Percentiles rank a stretch among this genome's conserved stretches.
These are phyloP conservation scores for Phoenicopterus ruber DNA, from an alignment of 2,113 vertebrate genomes.

Conservation along the genomic window DNA sequence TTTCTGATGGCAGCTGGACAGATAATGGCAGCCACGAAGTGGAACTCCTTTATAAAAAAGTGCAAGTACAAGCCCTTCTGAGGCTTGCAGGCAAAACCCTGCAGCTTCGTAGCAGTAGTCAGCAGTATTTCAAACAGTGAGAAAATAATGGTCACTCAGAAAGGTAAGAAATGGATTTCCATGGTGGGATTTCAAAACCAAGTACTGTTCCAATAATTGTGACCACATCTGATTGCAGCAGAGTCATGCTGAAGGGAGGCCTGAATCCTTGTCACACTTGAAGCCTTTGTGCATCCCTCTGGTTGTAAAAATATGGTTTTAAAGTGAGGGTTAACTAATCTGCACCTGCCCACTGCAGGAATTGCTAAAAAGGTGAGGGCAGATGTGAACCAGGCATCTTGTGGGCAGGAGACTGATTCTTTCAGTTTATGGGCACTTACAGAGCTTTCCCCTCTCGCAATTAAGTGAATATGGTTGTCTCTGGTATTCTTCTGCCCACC, in stretches of 20 bases:
- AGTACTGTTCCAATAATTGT: not conserved
- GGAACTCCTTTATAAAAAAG: constrained; percentile 22
- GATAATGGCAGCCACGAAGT: not conserved
- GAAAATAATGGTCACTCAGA: constrained; percentile 21
- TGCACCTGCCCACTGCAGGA: not conserved
- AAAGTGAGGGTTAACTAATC: not conserved
- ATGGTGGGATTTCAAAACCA: not conserved
- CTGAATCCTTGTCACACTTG: not conserved
- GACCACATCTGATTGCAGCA: not conserved
- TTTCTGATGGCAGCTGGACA: constrained; percentile 26
- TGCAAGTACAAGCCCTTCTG: constrained; percentile 17
- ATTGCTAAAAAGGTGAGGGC: not conserved
- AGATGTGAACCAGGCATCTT: not conserved
- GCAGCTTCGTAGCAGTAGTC: constrained; percentile 6
- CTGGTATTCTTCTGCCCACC: not conserved
- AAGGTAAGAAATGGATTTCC: constrained; percentile 15
- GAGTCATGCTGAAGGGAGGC: not conserved
- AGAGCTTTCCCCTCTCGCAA: not conserved
- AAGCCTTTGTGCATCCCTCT: not conserved
- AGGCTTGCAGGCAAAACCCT: constrained; percentile 28
- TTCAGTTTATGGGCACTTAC: not conserved
- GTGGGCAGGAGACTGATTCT: not conserved
- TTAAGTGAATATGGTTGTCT: not conserved
- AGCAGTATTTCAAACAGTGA: constrained; percentile 27
- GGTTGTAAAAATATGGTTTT: not conserved